Evolutionary conservation across 2,888 invertebrate genomes (phyloP), one percentile per base, ranked within the genome.

Genomic region (Dysmachus trigonus): DNA sequence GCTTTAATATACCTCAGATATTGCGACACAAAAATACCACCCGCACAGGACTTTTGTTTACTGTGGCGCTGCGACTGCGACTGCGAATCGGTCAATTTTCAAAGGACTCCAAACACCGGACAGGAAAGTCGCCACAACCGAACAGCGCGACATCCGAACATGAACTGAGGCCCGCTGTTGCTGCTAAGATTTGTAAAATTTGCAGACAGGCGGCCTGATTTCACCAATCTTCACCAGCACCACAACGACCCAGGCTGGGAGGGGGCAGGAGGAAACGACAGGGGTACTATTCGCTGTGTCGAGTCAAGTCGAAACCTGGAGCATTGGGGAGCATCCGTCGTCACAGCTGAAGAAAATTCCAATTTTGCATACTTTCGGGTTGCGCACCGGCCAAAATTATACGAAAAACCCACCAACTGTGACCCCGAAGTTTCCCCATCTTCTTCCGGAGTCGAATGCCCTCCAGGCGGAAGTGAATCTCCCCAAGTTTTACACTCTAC

Each of bases 71-170:
- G n/a, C n/a, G n/a, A n/a, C 8, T 62, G 18, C 18, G 62, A 8
- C 62, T 22, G 62, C 62, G 62, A 62, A 62, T 22, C 62, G 62
- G 47, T 2, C 22, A 27, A 5, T 62, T 47, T n/a, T 47, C n/a
- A 47, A 47, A n/a, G n/a, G 47, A 47, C n/a, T 47, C 47, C 27
- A 62, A 10, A 62, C n/a, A 10, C 62, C 62, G 62, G 22, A 22
- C 62, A 62, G 79, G 53, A 6, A 79, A 71, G 85, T 82, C 77
- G 83, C 79, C 18, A 85, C n/a, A n/a, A n/a, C 86, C 86, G 74
- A 86, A 87, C 86, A 82, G 85, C 72, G 85, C 86, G 87, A 86
- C 72, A 87, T 86, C 86, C 86, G 87, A 86, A 87, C 85, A 86
- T 85, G 85, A 85, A 87, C 87, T 87, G 85, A 85, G 31, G 33